Base-by-base conservation (phyloP, 2,888 invertebrate species). In the Terebella lapidaria region DNA sequence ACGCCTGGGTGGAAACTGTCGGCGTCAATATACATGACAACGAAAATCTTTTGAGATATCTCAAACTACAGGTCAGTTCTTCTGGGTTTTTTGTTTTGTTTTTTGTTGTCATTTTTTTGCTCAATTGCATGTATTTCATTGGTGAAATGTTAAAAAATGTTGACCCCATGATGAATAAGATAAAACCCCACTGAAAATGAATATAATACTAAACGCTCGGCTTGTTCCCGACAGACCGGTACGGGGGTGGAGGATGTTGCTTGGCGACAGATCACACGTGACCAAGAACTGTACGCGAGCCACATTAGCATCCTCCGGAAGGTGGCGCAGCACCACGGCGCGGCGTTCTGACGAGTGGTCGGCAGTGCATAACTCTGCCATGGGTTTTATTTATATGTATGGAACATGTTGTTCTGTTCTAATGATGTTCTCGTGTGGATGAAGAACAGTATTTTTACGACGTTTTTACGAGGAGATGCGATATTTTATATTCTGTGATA, bases 1-100 rank as follows among this genome's bases (percentile, higher is more conserved):
- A 97, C 80, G 88, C 95, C 0, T 99, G 99, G 99, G 95, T 99
- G 86, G 99, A 99, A 81, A 96, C 96, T 0, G 85, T 89, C 10
- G 97, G 91, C 1, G 86, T 88, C 56, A 94, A 92, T 83, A 97
- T 93, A 78, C 97, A 99, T 77, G 95, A 97, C 76, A 86, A 89
- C 22, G 82, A 82, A 53, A 91, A 90, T 0, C 4, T 61, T 1
- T 57, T 60, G 20, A 52, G 57, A 15, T 52, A 60, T 24, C 54
- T 66, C 35, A 15, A 53, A 24, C 53, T 64, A 20, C 24, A 57
- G 60, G 66, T 66, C 10, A 15, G 53, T 15, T 10, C 22, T 18
- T 18, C 35, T 15, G 10, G 10, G 10, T n/a, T n/a, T n/a, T n/a
- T n/a, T n/a, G n/a, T n/a, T n/a, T n/a, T n/a, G n/a, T n/a, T n/a